A percentile compares a stretch with the other conserved stretches of the same genome.
phyloP scores from a whole-genome alignment of 2,888 invertebrate genomes.

The Drosophila tanythrix region DNA sequence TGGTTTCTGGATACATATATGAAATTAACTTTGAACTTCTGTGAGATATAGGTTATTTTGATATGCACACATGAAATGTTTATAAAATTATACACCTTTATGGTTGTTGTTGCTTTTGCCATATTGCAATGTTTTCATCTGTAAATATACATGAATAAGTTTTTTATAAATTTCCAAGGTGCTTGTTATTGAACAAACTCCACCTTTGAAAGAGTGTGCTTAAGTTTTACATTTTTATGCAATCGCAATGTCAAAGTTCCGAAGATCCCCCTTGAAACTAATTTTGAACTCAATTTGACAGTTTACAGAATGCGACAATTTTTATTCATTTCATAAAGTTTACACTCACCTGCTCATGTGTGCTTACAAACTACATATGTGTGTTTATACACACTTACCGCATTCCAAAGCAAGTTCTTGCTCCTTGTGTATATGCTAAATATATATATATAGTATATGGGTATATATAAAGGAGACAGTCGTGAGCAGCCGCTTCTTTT shows the following conservation, averaged over 20 bases:
- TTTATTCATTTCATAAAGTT: slow-evolving; percentile 60
- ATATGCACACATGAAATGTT: slow-evolving; percentile 4
- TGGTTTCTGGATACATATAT: slow-evolving; percentile 34
- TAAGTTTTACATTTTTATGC: slow-evolving; percentile 40
- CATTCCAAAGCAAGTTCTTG: slow-evolving; percentile 1
- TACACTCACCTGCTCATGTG: slow-evolving; percentile 24
- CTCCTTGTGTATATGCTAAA: slow-evolving; percentile 6
- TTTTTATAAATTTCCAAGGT: slow-evolving; percentile 48
- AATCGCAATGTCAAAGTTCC: slow-evolving; percentile 26
- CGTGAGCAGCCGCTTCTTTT: slow-evolving; percentile 21
- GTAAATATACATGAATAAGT: slow-evolving; percentile 21
- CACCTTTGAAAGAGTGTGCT: slow-evolving; percentile 9
- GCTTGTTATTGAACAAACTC: slow-evolving; percentile 17
- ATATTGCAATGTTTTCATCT: slow-evolving; percentile 3
- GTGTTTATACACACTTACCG: slow-evolving; percentile 2
- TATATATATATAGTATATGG: neutral
- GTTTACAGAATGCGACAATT: slow-evolving; percentile 59
- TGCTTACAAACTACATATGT: neutral
- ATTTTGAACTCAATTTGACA: slow-evolving; percentile 54
- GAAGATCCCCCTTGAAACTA: slow-evolving; percentile 53
- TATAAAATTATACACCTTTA: neutral
- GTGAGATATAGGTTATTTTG: slow-evolving; percentile 30
- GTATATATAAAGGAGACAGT: slow-evolving; percentile 8
- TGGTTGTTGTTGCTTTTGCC: neutral
- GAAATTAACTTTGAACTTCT: slow-evolving; percentile 62